Percentiles rank a stretch among this genome's conserved stretches.
These are phyloP conservation scores for Tyto alba DNA, from an alignment of 2,113 vertebrate species.

Conservation along the genomic window DNA sequence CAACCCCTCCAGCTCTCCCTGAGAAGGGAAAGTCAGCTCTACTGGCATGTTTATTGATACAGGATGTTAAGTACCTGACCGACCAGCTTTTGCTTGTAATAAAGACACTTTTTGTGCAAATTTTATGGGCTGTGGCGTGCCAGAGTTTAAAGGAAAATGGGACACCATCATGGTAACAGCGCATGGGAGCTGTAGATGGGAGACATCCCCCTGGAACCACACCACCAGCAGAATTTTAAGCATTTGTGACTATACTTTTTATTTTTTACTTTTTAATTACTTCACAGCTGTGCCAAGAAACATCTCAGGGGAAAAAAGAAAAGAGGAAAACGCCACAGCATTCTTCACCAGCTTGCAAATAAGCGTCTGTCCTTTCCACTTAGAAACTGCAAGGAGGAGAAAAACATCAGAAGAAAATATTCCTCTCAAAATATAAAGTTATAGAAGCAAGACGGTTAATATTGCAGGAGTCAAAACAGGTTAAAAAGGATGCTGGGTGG, in stretches of 20 bases:
- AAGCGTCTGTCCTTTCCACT: not conserved
- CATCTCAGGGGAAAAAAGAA: not conserved
- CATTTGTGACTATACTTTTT: not conserved
- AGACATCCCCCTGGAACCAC: slow-evolving; percentile 8
- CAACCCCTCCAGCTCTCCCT: not conserved
- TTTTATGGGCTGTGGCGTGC: slow-evolving; percentile 4
- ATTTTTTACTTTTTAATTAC: not conserved
- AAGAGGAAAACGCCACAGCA: not conserved
- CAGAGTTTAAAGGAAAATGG: slow-evolving; percentile 5
- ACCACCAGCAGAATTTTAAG: not conserved
- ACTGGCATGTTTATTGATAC: slow-evolving; percentile 20
- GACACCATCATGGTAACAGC: not conserved
- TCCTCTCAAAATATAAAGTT: not conserved
- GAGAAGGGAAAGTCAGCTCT: not conserved
- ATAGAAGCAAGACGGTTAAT: rapidly evolving
- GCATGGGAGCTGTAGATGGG: not conserved
- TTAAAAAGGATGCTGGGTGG: not conserved
- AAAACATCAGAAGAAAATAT: not conserved
- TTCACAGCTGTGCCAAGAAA: not conserved
- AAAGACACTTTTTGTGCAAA: slow-evolving; percentile 12
- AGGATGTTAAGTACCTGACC: slow-evolving; percentile 23
- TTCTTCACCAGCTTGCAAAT: not conserved
- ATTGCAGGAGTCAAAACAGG: not conserved
- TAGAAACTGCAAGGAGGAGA: not conserved
- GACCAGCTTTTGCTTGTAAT: slow-evolving; percentile 15